A percentile compares a stretch with the other conserved stretches of the same genome.
These are phyloP conservation scores for Shargacucullia verbasci DNA, from an alignment of 2,888 invertebrate species.

Conservation along the genomic window DNA sequence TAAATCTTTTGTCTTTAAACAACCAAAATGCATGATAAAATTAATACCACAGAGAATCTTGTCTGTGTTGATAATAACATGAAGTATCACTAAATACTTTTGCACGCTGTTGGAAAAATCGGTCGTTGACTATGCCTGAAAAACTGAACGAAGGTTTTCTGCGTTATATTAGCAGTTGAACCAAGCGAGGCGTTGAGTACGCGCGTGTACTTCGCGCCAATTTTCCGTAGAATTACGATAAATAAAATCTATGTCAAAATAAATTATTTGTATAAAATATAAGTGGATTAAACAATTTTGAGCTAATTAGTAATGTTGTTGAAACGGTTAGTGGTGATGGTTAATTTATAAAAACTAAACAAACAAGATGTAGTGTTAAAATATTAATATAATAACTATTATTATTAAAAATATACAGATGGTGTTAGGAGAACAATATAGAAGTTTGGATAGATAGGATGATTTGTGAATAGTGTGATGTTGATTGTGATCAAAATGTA, in stretches of 20 bases:
- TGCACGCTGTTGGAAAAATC: conserved; percentile 30
- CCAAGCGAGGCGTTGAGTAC: conserved; percentile 26
- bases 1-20: conserved; percentile 1
- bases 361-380: conserved; percentile 31
- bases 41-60: background rate
- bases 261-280: conserved; percentile 13
- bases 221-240: conserved; percentile 34
- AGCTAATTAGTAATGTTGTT: conserved; percentile 18
- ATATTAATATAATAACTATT: conserved; percentile 8
- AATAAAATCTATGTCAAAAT: conserved; percentile 24
- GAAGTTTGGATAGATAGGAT: conserved; percentile 20
- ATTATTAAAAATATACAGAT: conserved; percentile 6
- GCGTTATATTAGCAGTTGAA: conserved; percentile 33
- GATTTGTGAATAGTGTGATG: conserved; percentile 32
- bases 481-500: conserved; percentile 53
- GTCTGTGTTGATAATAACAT: conserved; percentile 1
- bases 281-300: conserved; percentile 11
- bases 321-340: conserved; percentile 9
- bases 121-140: conserved; percentile 25
- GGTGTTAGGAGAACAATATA: conserved; percentile 18
- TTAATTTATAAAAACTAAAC: conserved; percentile 5
- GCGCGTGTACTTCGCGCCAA: conserved; percentile 29
- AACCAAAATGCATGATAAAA: conserved; percentile 8
- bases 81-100: conserved; percentile 16
- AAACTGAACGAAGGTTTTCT: conserved; percentile 37